Base-by-base conservation (phyloP, 2,113 vertebrate genomes). In the Spheniscus mendiculus region DNA sequence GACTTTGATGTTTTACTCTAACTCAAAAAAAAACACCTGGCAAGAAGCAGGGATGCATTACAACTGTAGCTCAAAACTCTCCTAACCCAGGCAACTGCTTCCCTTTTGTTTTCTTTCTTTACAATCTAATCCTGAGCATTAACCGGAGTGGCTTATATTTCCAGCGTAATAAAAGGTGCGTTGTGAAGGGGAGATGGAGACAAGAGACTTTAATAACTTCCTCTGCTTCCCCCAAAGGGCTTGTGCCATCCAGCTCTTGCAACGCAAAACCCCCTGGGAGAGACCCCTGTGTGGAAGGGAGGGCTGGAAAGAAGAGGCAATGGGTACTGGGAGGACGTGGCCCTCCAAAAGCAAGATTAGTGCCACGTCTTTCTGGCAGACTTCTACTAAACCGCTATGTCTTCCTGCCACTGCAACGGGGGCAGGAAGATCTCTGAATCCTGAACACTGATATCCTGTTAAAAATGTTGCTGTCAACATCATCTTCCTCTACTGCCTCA, bases 11-110 rank as follows among this genome's bases (percentile, higher is more conserved):
- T 97, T 96, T 95, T 84, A 96, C 87, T 91, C 21, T 4, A 91
- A 90, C 96, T 94, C 87, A 87, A 97, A 96, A 97, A 97, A 97
- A 97, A 97, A 87, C 81, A 95, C 83, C 93, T 96, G 91, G 92
- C 83, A 63, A 94, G 91, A 52, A 56, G 66, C 83, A 38, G 83
- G 58, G 53, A 58, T 38, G 78, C 15, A 7, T 53, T 61, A 71
- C 80, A 92, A 69, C 45, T 3, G 34, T 87, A 59, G 83, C 94
- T 84, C 36, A 9, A 49, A 80, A 56, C 0, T 5, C 67, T 85
- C 72, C 83, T 10, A 87, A 69, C 79, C 25, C 55, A 47, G 72
- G 69, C 66, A 45, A 50, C 85, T 4, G 73, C 81, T 88, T 53
- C 80, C 52, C 85, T 85, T 95, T 96, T 93, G 95, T 96, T 93